Evolutionary conservation across 2,113 vertebrate genomes (phyloP), one percentile per base, ranked within the genome.

Genomic region (Tachuris rubrigastra): DNA sequence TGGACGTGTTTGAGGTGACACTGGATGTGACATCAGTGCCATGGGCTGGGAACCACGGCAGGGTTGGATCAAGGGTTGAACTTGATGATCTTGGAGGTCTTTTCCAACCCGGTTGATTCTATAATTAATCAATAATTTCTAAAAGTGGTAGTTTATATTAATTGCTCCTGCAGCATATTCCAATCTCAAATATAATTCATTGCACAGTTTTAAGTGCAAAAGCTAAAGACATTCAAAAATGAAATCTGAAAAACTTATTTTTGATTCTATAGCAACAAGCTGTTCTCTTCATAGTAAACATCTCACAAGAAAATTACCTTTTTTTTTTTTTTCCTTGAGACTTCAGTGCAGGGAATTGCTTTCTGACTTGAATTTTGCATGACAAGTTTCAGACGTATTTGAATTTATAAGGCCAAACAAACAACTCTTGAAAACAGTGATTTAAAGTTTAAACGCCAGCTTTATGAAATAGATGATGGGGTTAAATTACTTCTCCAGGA

Each of bases 361-460:
- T 79, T 81, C 50, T 11, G 9, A 67, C 49, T 65, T 86, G 78
- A 85, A 71, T 94, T 87, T 81, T 92, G 33, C 68, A 47, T 60
- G 25, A 71, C 72, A 73, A 66, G 27, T 49, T 95, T 74, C 41
- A 82, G 50, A 68, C n/a, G 28, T 28, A 68, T 93, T 78, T 92
- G 59, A 80, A 74, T 94, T 76, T 87, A 55, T 82, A 76, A 82
- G 23, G 44, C 60, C 83, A 93, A 93, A 87, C 53, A 95, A 94
- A 76, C 18, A 91, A 55, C 31, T 84, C 41, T 60, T 58, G 69
- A 88, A 88, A 84, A 63, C 27, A 69, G 33, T 18, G 12, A 84
- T n/a, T 89, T 84, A 35, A 72, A 83, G 63, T 85, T 96, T 87
- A 85, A 95, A 84, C 72, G 63, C 10, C 5, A 31, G 47, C 41